These are phyloP conservation scores for Chrysoperla carnea DNA, from an alignment of 1,140 invertebrate species.

Conservation along the genomic window DNA sequence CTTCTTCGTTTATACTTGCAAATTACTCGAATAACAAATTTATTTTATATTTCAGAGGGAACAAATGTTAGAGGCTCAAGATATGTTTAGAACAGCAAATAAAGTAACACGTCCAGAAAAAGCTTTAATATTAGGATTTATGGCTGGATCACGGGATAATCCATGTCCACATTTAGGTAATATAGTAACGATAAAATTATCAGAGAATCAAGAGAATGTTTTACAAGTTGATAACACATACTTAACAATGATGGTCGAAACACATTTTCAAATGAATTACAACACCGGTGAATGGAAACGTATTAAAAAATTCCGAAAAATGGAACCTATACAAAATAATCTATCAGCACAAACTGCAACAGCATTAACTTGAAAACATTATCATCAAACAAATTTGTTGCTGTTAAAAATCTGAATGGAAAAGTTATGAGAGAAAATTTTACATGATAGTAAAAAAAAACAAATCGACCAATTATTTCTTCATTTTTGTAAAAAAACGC, in stretches of 20 bases:
- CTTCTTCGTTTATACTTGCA: no score
- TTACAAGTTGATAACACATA: constrained; percentile 53
- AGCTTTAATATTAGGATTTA: constrained; percentile 92
- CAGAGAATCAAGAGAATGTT: constrained; percentile 71
- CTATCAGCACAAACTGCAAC: neutral
- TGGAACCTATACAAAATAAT: constrained; percentile 20
- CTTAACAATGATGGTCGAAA: constrained; percentile 67
- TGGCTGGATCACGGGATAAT: constrained; percentile 91
- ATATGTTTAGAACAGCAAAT: constrained; percentile 93
- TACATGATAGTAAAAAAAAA: no score
- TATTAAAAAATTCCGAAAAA: constrained; percentile 62
- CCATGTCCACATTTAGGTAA: constrained; percentile 86
- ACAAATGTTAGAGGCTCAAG: constrained; percentile 92
- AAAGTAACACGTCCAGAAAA: constrained; percentile 91
- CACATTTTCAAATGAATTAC: constrained; percentile 95
- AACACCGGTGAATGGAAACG: constrained; percentile 86
- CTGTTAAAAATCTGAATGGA: no score
- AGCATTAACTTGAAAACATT: neutral
- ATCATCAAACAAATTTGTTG: no score
- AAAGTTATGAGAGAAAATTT: no score
- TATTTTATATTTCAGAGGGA: constrained; percentile 45
- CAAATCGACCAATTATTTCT: no score
- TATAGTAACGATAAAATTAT: constrained; percentile 82
- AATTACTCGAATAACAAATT: no score
- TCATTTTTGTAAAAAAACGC: no score